Evolutionary conservation across 64 coral and sea anemone species (phyloP).

Genomic region (Astreopora myriophthalma): DNA sequence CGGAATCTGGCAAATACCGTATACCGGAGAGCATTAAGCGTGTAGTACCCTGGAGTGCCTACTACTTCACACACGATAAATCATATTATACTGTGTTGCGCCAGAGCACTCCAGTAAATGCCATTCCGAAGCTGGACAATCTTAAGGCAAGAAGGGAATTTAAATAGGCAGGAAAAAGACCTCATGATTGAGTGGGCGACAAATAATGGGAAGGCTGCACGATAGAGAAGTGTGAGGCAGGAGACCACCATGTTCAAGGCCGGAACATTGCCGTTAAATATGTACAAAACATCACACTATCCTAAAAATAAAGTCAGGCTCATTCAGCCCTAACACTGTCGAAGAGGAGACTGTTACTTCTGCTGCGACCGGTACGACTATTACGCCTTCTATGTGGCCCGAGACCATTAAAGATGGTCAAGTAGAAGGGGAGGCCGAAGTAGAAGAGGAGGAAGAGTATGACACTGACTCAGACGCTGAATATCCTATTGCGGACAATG

Average conservation of each 20-base stretch:
- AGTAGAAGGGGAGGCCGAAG: too few species aligned
- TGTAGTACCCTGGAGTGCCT: slow-evolving; percentile 15
- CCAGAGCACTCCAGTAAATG: slow-evolving; percentile 39
- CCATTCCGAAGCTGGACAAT: slow-evolving; percentile 3
- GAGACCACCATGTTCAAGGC: slow-evolving; percentile 68
- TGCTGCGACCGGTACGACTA: not conserved
- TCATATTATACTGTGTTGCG: not conserved
- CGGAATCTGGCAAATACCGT: slow-evolving; percentile 7
- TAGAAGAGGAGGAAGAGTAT: slow-evolving; percentile 61
- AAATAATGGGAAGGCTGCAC: slow-evolving; percentile 28
- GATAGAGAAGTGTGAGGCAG: slow-evolving; percentile 64
- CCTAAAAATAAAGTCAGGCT: slow-evolving; percentile 61
- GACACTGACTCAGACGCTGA: slow-evolving; percentile 49
- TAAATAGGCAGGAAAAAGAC: not conserved
- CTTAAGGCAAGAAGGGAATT: too few species aligned
- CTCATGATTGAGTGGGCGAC: slow-evolving; percentile 56
- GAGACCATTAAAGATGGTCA: too few species aligned
- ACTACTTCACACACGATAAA: slow-evolving; percentile 23
- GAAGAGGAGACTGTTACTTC: slow-evolving; percentile 7
- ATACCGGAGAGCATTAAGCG: slow-evolving; percentile 30
- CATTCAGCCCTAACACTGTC: slow-evolving; percentile 37
- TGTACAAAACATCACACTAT: slow-evolving; percentile 43
- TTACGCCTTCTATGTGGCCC: too few species aligned
- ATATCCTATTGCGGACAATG: slow-evolving; percentile 53
- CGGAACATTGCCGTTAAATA: slow-evolving; percentile 53